Conservation (phyloP, 2,888 invertebrate species). For the Limnephilus auricula region DNA sequence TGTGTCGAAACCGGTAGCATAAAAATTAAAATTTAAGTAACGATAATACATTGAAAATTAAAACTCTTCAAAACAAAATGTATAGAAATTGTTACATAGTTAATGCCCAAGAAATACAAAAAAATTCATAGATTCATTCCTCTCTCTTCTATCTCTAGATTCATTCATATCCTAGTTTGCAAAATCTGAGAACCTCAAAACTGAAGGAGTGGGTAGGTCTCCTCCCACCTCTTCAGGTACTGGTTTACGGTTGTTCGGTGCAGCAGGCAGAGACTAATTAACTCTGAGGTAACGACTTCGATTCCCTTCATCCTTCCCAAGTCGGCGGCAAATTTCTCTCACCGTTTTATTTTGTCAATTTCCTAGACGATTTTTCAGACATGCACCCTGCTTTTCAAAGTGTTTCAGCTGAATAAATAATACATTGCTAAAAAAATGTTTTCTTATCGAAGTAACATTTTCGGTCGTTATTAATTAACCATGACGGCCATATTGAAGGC, state of each 20-base stretch:
- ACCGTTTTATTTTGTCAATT: conserved; percentile 4
- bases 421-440: too few relatives aligned
- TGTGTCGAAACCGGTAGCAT: too few relatives aligned
- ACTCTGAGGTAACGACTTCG: conserved; percentile 43
- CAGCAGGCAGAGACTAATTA: conserved; percentile 39
- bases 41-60: too few relatives aligned
- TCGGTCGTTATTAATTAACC: too few relatives aligned
- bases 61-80: too few relatives aligned
- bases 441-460: too few relatives aligned
- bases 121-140: too few relatives aligned
- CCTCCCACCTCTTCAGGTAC: not conserved
- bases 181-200: not conserved
- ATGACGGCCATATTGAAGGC: too few relatives aligned
- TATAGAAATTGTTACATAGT: too few relatives aligned
- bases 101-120: too few relatives aligned
- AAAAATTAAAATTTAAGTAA: too few relatives aligned
- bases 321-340: conserved; percentile 20
- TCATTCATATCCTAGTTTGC: not conserved
- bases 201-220: not conserved
- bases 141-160: too few relatives aligned
- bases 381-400: not conserved
- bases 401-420: not conserved
- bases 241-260: not conserved
- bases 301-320: conserved; percentile 27
- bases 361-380: not conserved